These are phyloP conservation scores for Thrips palmi DNA, from an alignment of 1,140 invertebrate species.

Conservation along the genomic window DNA sequence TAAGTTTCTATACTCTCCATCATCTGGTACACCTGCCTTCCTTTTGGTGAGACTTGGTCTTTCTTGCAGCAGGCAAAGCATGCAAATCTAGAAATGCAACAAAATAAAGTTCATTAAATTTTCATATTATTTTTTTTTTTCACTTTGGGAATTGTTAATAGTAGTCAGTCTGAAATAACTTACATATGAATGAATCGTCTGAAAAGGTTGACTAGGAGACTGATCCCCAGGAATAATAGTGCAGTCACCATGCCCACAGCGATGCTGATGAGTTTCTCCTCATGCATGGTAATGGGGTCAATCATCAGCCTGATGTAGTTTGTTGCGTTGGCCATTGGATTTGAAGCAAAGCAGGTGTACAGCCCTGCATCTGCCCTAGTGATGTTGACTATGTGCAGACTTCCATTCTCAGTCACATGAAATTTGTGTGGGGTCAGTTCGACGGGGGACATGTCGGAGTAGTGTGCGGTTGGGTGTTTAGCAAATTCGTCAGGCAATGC, in stretches of 20 bases:
- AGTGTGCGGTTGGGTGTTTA: conserved; percentile 40
- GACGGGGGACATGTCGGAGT: conserved; percentile 24
- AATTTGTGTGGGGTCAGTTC: conserved; percentile 22
- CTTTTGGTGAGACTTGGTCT: conserved; percentile 47
- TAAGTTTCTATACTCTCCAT: conserved; percentile 80
- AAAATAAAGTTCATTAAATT: conserved; percentile 12
- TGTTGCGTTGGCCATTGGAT: conserved; percentile 58
- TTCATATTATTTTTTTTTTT: not conserved
- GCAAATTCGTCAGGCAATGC: conserved; percentile 38
- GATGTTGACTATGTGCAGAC: conserved; percentile 41
- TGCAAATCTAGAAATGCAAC: conserved; percentile 27
- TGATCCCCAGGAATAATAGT: conserved; percentile 55
- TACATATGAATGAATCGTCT: conserved; percentile 50
- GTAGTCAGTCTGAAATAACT: conserved; percentile 19
- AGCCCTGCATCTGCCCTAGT: conserved; percentile 62
- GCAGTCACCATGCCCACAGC: conserved; percentile 61
- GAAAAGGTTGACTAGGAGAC: conserved; percentile 55
- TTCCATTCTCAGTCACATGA: conserved; percentile 42
- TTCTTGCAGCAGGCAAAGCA: conserved; percentile 41
- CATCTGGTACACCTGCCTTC: conserved; percentile 66
- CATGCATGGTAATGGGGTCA: conserved; percentile 60
- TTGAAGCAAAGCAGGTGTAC: conserved; percentile 72
- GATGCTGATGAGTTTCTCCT: conserved; percentile 67
- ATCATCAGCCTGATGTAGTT: conserved; percentile 52
- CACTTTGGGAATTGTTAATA: not conserved